Evolutionary conservation across 2,888 invertebrate genomes (phyloP).

Genomic region (Tachina fera): DNA sequence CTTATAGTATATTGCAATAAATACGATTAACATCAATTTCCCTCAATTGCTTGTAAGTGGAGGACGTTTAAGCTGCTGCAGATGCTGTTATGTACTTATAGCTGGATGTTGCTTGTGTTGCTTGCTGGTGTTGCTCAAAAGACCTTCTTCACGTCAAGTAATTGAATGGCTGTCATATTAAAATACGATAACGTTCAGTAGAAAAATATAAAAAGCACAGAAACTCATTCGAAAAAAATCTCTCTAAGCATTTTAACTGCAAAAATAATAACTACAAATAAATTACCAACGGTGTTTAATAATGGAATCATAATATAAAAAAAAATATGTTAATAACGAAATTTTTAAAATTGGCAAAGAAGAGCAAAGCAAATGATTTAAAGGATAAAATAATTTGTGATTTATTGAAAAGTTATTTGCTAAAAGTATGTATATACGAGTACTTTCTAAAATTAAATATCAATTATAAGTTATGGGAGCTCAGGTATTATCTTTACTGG

Average conservation of each 20-base stretch:
- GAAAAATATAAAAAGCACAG: not conserved
- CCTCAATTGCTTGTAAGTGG: constrained; percentile 65
- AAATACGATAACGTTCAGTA: constrained; percentile 56
- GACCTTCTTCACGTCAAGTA: constrained; percentile 64
- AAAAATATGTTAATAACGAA: constrained; percentile 30
- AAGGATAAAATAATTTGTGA: constrained; percentile 2
- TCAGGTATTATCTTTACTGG: too few species aligned
- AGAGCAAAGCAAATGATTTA: not conserved
- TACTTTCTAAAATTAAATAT: constrained; percentile 31
- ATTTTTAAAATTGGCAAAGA: not conserved
- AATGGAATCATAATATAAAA: constrained; percentile 32
- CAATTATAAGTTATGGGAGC: not conserved
- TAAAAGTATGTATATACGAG: constrained; percentile 14
- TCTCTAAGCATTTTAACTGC: constrained; percentile 1
- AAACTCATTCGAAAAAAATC: constrained; percentile 13
- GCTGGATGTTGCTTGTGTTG: constrained; percentile 12
- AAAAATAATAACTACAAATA: constrained; percentile 36
- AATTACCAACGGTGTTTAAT: constrained; percentile 53
- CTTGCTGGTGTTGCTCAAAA: constrained; percentile 46
- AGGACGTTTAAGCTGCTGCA: constrained; percentile 41
- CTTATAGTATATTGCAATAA: constrained; percentile 61
- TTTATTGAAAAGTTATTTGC: not conserved
- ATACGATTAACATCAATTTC: constrained; percentile 71
- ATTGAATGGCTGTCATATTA: constrained; percentile 72
- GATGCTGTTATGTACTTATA: constrained; percentile 29